Evolutionary conservation across 2,113 vertebrate species (phyloP).

Genomic region (Psammodynastes pulverulentus): DNA sequence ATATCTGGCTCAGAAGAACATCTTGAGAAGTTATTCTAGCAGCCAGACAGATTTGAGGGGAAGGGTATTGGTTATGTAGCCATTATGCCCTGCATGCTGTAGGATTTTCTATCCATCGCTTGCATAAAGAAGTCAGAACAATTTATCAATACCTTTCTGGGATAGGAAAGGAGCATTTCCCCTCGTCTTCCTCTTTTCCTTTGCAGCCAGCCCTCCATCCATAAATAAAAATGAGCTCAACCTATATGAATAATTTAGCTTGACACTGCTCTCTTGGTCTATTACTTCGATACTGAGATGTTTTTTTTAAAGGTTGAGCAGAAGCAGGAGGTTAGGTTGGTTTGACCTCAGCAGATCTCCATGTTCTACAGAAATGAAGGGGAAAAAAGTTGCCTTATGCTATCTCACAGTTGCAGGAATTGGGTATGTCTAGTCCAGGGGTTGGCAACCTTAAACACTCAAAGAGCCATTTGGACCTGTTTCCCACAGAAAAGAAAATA

Average conservation of each 20-base stretch:
- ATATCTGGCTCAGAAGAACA: neutral
- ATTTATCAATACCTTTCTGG: conserved; percentile 27
- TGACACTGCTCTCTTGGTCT: conserved; percentile 45
- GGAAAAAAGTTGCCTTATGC: neutral
- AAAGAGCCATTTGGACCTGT: too few relatives aligned
- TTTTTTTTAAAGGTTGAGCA: conserved; percentile 6
- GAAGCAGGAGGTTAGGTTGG: conserved; percentile 1
- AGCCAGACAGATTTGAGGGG: neutral
- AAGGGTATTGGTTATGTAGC: neutral
- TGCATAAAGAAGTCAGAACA: neutral
- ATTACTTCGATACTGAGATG: conserved; percentile 33
- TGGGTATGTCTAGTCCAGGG: too few relatives aligned
- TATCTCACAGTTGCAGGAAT: neutral
- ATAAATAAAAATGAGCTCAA: conserved; percentile 36
- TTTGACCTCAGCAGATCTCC: conserved; percentile 26
- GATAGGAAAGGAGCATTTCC: conserved; percentile 41
- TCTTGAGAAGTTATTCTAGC: neutral
- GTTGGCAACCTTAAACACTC: too few relatives aligned
- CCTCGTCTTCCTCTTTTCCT: conserved; percentile 22
- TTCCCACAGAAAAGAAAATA: too few relatives aligned
- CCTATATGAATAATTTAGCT: conserved; percentile 48
- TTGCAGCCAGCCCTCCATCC: conserved; percentile 26
- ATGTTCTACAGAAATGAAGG: neutral
- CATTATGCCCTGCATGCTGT: neutral
- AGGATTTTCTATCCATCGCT: neutral